Base-by-base conservation (phyloP, 1,140 invertebrate species). In the Spodoptera frugiperda region DNA sequence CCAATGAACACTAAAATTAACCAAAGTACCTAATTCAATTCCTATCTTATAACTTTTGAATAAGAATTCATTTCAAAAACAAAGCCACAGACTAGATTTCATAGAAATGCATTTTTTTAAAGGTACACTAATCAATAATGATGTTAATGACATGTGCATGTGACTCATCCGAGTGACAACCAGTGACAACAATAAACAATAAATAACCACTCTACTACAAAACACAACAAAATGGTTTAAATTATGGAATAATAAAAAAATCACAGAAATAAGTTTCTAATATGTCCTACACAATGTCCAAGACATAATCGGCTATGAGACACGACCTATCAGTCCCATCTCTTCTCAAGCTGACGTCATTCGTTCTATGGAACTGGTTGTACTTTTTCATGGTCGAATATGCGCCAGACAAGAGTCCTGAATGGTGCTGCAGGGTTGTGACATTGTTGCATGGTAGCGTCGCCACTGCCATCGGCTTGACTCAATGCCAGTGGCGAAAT, bases 391-490 rank as follows among this genome's bases (percentile, higher is more conserved):
- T 72, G 10, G 73, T 77, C 0, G 46, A 79, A 10, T 39, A 57
- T 10, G 19, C 25, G 5, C 83, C 86, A 0, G 57, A 79, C 0
- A 68, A 81, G 8, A 86, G 76, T 11, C 91, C 92, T 0, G 95
- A 95, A 77, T 95, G 90, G 86, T 88, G 83, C 44, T 93, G 89
- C 0, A 86, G 95, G 46, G 77, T 91, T 2, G 75, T 94, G 6
- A 93, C 92, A 0, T 80, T 94, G 4, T 72, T 94, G 0, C 95
- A 95, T 74, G 94, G 93, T 1, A 80, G 78, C 25, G 82, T 95
- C 0, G 88, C 92, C 1, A 83, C 90, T 3, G 77, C 88, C 12
- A 71, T 90, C 2, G 95, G 94, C 0, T 71, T 94, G 17, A 79
- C 83, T 39, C 94, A 95, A 76, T 95, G 95, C 75, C 78, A 80